phyloP scores from a whole-genome alignment of 1,140 invertebrate genomes.

The Drosophila orosa region DNA sequence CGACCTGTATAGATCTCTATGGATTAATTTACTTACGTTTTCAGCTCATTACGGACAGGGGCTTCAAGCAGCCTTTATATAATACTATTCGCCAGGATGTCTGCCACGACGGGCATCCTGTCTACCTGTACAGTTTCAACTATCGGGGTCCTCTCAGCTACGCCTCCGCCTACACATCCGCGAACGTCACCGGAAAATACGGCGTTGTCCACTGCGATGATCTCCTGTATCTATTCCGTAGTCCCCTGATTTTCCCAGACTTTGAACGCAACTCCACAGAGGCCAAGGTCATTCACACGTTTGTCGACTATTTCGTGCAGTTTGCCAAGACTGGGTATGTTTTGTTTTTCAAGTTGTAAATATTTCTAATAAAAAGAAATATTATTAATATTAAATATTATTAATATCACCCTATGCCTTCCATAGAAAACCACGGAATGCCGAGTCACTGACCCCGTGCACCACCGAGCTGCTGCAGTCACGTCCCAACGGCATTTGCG shows the following conservation, averaged over 20 bases:
- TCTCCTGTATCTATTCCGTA: constrained; percentile 76
- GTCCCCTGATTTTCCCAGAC: constrained; percentile 72
- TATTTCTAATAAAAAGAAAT: neutral
- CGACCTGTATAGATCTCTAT: neutral
- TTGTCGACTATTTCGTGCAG: constrained; percentile 69
- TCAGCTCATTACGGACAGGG: constrained; percentile 73
- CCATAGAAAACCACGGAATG: constrained; percentile 48
- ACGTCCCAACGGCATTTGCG: constrained; percentile 64
- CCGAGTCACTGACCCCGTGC: constrained; percentile 40
- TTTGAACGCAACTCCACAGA: constrained; percentile 64
- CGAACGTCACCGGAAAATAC: constrained; percentile 50
- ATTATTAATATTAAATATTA: too few relatives aligned
- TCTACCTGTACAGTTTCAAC: constrained; percentile 74
- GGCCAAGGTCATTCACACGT: constrained; percentile 46
- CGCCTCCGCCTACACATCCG: constrained; percentile 63
- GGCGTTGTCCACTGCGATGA: constrained; percentile 82
- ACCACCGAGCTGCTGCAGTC: constrained; percentile 37
- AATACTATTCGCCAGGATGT: constrained; percentile 61
- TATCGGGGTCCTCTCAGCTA: constrained; percentile 67
- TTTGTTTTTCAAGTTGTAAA: too few relatives aligned
- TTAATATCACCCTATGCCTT: neutral
- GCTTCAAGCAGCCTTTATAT: constrained; percentile 73
- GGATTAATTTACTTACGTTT: neutral
- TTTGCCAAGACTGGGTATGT: constrained; percentile 73
- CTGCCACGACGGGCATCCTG: constrained; percentile 31